Percentiles rank a stretch among this genome's conserved stretches.
phyloP scores from a whole-genome alignment of 2,888 invertebrate genomes.

The Hecatera dysodea region DNA sequence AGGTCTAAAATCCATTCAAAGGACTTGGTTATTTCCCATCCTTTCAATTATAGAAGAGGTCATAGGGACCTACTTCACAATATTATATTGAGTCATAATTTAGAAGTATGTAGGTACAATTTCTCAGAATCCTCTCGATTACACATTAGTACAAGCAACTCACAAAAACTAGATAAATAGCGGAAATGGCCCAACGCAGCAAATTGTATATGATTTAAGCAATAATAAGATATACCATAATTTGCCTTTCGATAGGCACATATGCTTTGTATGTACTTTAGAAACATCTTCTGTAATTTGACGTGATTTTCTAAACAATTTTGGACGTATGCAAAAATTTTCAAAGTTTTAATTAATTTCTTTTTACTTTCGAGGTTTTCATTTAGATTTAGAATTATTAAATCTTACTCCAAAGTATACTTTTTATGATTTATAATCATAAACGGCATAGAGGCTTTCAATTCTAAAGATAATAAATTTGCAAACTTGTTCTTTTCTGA shows the following conservation, averaged over 20 bases:
- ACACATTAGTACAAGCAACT: conserved; percentile 8
- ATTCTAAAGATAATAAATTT: too few relatives aligned
- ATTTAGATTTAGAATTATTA: too few relatives aligned
- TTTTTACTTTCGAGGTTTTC: background rate
- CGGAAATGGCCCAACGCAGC: conserved; percentile 58
- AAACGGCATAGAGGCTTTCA: too few relatives aligned
- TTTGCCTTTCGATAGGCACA: conserved; percentile 49
- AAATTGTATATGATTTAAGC: conserved; percentile 51
- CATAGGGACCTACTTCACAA: background rate
- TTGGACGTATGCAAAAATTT: background rate
- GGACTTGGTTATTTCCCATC: background rate
- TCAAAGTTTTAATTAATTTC: background rate
- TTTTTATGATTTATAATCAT: too few relatives aligned
- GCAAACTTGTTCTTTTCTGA: too few relatives aligned
- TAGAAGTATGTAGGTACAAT: conserved; percentile 17
- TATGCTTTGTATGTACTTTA: conserved; percentile 39
- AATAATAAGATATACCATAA: conserved; percentile 49
- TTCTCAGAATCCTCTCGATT: conserved; percentile 42
- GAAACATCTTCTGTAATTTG: conserved; percentile 29
- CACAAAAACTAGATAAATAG: conserved; percentile 54
- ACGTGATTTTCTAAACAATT: background rate
- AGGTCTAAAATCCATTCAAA: background rate
- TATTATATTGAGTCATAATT: conserved; percentile 8
- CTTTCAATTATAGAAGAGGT: background rate
- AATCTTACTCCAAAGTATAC: too few relatives aligned